Conservation (phyloP, 2,888 invertebrate genomes). For the Sylvicola cinctus region DNA sequence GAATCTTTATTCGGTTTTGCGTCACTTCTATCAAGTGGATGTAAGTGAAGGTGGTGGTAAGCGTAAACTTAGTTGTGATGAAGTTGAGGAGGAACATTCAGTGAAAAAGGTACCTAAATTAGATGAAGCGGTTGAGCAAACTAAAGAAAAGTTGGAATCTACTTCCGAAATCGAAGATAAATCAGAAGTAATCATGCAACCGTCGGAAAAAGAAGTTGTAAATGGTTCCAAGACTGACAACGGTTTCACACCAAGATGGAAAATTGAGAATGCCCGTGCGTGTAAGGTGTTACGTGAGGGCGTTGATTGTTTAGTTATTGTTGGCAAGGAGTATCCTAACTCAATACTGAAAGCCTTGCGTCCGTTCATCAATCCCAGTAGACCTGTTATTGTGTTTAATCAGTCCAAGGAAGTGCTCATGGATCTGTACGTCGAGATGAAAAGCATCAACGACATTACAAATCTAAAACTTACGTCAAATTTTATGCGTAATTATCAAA, state of each 20-base stretch:
- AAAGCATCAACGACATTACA: slow-evolving; percentile 46
- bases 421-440: slow-evolving; percentile 61
- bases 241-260: slow-evolving; percentile 37
- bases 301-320: slow-evolving; percentile 57
- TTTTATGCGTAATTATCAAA: slow-evolving; percentile 81
- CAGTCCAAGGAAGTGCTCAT: slow-evolving; percentile 63
- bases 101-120: slow-evolving; percentile 5
- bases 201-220: slow-evolving; percentile 16
- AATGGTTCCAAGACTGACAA: slow-evolving; percentile 1
- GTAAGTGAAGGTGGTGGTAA: slow-evolving; percentile 13
- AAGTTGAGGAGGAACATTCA: slow-evolving; percentile 6
- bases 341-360: slow-evolving; percentile 55
- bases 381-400: slow-evolving; percentile 72
- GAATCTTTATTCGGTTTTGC: slow-evolving; percentile 53
- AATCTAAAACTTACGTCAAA: slow-evolving; percentile 63
- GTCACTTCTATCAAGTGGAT: slow-evolving; percentile 42
- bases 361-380: slow-evolving; percentile 56
- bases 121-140: slow-evolving; percentile 4
- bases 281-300: slow-evolving; percentile 36
- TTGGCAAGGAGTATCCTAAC: slow-evolving; percentile 68
- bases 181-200: slow-evolving; percentile 15
- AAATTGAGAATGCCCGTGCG: slow-evolving; percentile 44
- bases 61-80: slow-evolving; percentile 6
- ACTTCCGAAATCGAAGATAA: neutral
- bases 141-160: neutral